These are phyloP conservation scores for Drosophila demipolita DNA, from an alignment of 2,888 invertebrate species.

Conservation along the genomic window DNA sequence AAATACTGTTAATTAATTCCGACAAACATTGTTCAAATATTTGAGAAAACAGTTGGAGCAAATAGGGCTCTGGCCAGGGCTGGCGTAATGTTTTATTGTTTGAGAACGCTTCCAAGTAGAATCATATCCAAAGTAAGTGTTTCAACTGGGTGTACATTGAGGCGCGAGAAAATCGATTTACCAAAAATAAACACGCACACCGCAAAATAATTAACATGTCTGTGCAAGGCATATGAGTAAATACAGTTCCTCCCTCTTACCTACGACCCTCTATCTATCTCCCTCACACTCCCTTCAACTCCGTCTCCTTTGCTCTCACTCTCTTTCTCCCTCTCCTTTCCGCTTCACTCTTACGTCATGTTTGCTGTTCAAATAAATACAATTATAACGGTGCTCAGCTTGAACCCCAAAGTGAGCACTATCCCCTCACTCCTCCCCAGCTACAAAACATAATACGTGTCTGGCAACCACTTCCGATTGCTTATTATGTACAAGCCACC, in stretches of 20 bases:
- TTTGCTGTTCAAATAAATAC: conserved; percentile 51
- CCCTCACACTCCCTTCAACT: background rate
- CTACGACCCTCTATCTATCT: background rate
- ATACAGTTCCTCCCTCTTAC: conserved; percentile 49
- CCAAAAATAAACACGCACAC: conserved; percentile 70
- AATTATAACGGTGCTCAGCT: conserved; percentile 40
- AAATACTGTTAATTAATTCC: conserved; percentile 77
- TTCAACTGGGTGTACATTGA: conserved; percentile 16
- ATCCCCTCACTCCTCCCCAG: background rate
- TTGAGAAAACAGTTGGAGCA: conserved; percentile 54
- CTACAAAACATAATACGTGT: conserved; percentile 58
- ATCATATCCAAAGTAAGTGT: background rate
- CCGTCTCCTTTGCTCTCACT: background rate
- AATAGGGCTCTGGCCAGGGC: conserved; percentile 15
- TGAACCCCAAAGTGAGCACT: conserved; percentile 42
- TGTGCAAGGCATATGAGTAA: conserved; percentile 77
- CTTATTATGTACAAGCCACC: conserved; percentile 65
- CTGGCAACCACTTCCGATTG: conserved; percentile 73
- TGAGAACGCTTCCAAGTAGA: conserved; percentile 12
- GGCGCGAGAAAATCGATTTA: conserved; percentile 74
- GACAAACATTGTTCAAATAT: conserved; percentile 77
- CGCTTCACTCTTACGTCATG: conserved; percentile 20
- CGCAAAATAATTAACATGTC: conserved; percentile 80
- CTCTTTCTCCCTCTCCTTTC: background rate
- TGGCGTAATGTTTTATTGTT: conserved; percentile 38